Evolutionary conservation across 2,888 invertebrate species (phyloP).

Genomic region (Sinelater perroti): DNA sequence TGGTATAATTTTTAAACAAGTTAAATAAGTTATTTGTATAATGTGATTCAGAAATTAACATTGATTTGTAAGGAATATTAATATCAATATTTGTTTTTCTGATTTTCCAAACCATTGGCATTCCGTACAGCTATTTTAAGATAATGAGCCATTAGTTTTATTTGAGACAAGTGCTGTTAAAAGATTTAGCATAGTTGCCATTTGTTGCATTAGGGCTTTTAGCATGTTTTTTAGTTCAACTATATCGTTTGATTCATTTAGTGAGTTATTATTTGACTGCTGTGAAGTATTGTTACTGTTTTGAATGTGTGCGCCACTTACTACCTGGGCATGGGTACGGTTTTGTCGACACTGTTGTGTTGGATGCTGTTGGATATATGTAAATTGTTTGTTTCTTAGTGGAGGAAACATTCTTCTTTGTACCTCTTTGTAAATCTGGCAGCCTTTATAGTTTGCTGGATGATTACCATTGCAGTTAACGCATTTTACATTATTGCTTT

Average conservation of each 20-base stretch:
- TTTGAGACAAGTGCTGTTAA: constrained; percentile 3
- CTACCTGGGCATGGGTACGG: constrained; percentile 2
- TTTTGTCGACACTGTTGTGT: not conserved
- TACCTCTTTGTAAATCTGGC: not conserved
- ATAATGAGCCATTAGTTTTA: not conserved
- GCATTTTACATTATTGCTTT: constrained; percentile 9
- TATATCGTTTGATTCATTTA: constrained; percentile 1
- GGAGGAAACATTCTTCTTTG: not conserved
- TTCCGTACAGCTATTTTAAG: constrained; percentile 5
- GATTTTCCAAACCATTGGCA: not conserved
- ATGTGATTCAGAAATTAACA: constrained; percentile 8
- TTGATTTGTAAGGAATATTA: too few relatives aligned
- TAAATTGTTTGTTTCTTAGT: not conserved
- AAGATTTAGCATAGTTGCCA: constrained; percentile 1
- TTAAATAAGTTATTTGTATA: not conserved
- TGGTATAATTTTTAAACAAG: not conserved
- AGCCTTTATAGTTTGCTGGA: constrained; percentile 3
- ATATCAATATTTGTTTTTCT: not conserved
- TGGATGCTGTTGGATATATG: not conserved
- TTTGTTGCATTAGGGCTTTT: constrained; percentile 1
- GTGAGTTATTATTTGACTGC: not conserved
- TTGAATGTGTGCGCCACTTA: not conserved
- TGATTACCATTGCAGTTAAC: constrained; percentile 25
- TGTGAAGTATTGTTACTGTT: not conserved
- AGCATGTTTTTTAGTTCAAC: constrained; percentile 1